These are phyloP conservation scores for Fissipunctia ypsillon DNA, from an alignment of 2,888 invertebrate genomes.

Conservation along the genomic window DNA sequence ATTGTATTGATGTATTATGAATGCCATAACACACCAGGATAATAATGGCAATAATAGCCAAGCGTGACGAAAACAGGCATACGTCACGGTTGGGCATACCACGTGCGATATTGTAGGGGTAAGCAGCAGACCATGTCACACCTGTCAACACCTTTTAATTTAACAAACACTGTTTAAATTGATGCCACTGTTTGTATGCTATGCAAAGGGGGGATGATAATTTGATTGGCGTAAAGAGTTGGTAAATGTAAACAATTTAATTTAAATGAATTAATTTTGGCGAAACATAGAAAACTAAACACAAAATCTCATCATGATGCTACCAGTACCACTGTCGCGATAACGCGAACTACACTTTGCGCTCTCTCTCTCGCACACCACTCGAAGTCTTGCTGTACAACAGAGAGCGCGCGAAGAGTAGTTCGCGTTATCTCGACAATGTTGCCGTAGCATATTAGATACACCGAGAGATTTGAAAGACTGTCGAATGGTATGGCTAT, in stretches of 20 bases:
- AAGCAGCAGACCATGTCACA: constrained; percentile 63
- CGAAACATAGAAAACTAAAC: neutral
- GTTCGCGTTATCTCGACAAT: too few species aligned
- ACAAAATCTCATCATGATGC: too few species aligned
- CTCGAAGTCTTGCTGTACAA: too few species aligned
- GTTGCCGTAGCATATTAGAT: neutral
- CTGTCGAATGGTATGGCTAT: neutral
- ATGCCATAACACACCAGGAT: neutral
- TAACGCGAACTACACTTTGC: too few species aligned
- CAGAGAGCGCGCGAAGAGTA: too few species aligned
- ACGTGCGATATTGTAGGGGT: constrained; percentile 71
- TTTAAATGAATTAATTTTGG: neutral
- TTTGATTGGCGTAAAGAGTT: neutral
- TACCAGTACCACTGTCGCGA: too few species aligned
- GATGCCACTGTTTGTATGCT: constrained; percentile 22
- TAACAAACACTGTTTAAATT: constrained; percentile 23
- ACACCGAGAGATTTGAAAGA: neutral
- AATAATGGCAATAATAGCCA: neutral
- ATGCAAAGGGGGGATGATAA: neutral
- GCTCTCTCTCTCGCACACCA: too few species aligned
- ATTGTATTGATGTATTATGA: too few species aligned
- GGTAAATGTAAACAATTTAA: too few species aligned
- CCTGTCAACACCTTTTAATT: constrained; percentile 42
- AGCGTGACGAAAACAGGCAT: constrained; percentile 54
- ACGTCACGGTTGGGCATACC: constrained; percentile 71